phyloP scores from a whole-genome alignment of 2,888 invertebrate species.

The Rhimphoctona megacephalus region DNA sequence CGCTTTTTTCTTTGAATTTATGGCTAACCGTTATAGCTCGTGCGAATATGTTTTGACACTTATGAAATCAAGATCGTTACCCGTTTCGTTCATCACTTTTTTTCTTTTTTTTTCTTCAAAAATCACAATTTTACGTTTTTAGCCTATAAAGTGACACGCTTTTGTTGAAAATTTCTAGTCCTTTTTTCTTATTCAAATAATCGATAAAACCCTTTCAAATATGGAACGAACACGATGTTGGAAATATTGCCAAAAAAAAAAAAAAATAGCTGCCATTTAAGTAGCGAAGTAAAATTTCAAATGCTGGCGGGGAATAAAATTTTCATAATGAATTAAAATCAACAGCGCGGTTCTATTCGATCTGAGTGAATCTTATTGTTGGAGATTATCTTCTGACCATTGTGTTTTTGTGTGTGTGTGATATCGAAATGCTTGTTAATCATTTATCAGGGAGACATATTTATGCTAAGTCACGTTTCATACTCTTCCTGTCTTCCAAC shows the following conservation, averaged over 20 bases:
- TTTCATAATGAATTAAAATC: neutral
- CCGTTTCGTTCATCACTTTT: neutral
- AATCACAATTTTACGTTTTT: neutral
- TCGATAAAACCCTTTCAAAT: neutral
- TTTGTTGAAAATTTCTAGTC: neutral
- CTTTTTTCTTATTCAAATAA: neutral
- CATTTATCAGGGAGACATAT: slow-evolving; percentile 6
- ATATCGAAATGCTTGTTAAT: slow-evolving; percentile 4
- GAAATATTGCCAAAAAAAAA: neutral
- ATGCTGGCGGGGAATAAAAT: neutral
- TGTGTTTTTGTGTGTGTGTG: neutral
- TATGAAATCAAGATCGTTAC: neutral
- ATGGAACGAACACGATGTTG: neutral
- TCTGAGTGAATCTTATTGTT: neutral
- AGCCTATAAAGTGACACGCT: too few relatives aligned
- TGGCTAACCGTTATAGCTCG: neutral
- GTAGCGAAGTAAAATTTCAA: neutral
- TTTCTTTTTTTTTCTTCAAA: neutral
- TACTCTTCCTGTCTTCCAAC: slow-evolving; percentile 16
- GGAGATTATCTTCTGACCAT: slow-evolving; percentile 1
- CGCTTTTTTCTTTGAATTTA: neutral
- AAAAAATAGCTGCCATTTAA: neutral
- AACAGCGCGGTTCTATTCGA: neutral
- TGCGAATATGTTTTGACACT: neutral
- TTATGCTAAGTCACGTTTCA: slow-evolving; percentile 38